A percentile compares a stretch with the other conserved stretches of the same genome.
Conservation (phyloP, 2,113 vertebrate genomes). For the Brachypteracias leptosomus region DNA sequence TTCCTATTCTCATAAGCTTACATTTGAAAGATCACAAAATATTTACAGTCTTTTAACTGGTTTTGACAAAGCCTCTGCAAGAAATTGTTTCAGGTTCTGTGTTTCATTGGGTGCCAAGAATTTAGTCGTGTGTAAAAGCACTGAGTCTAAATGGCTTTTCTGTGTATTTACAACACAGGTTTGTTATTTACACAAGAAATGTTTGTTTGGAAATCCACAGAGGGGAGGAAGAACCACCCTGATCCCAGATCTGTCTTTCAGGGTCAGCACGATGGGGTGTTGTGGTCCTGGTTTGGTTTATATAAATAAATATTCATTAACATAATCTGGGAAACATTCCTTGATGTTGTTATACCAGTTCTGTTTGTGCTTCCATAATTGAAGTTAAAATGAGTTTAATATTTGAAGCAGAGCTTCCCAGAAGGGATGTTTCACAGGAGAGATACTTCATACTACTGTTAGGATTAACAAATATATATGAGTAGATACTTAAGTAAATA, state of each 20-base stretch:
- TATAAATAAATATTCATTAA: background rate
- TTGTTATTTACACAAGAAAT: too few species aligned
- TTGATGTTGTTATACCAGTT: slow-evolving; percentile 5
- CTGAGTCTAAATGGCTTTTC: background rate
- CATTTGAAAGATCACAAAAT: background rate
- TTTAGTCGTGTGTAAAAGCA: background rate
- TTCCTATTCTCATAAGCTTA: background rate
- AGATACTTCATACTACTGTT: background rate
- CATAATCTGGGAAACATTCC: background rate
- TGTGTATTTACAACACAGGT: background rate
- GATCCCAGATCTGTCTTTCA: background rate
- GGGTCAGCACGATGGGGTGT: background rate
- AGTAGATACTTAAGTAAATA: background rate
- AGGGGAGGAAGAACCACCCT: background rate
- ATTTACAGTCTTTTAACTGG: background rate
- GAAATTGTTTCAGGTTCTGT: background rate
- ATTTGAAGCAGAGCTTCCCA: background rate
- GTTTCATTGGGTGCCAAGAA: background rate
- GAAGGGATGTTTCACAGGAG: background rate
- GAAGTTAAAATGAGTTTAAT: background rate
- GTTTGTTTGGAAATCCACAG: background rate
- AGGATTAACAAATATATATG: background rate
- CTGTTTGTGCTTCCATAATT: slow-evolving; percentile 1
- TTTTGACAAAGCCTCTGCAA: background rate
- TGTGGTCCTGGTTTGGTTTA: background rate